A percentile compares a stretch with the other conserved stretches of the same genome.
phyloP scores from a whole-genome alignment of 1,140 invertebrate genomes.

The Drosophila varians region DNA sequence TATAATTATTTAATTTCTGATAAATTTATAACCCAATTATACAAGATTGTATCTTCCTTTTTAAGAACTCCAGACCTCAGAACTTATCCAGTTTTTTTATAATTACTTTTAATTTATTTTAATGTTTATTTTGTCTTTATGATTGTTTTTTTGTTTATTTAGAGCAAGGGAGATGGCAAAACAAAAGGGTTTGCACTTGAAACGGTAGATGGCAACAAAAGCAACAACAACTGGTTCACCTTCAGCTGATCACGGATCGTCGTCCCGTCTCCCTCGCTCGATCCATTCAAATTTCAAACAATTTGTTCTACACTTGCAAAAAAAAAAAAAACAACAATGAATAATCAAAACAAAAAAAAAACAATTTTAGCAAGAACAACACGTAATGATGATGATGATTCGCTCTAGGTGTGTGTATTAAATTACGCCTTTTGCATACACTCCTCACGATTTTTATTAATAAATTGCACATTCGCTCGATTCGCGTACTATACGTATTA shows the following conservation, averaged over 20 bases:
- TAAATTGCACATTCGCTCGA: constrained; percentile 28
- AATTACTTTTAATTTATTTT: not conserved
- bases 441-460: constrained; percentile 32
- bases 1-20: too few species aligned
- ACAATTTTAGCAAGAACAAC: not conserved
- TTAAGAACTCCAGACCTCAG: too few species aligned
- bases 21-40: too few species aligned
- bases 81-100: not conserved
- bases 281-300: constrained; percentile 34
- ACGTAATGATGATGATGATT: constrained; percentile 10
- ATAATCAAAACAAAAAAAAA: not conserved
- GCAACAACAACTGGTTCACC: constrained; percentile 39
- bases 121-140: not conserved
- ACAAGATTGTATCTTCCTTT: too few species aligned
- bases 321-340: constrained; percentile 6
- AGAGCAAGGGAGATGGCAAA: not conserved
- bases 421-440: constrained; percentile 23
- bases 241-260: constrained; percentile 36
- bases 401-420: constrained; percentile 15
- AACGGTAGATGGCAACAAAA: constrained; percentile 16
- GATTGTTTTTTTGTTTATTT: not conserved
- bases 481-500: not conserved
- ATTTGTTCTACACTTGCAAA: constrained; percentile 32
- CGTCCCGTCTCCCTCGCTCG: constrained; percentile 18
- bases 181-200: constrained; percentile 34